Evolutionary conservation across 2,113 vertebrate genomes (phyloP).

Genomic region (human): GRCh38 chr1:242402001-242402500

Average conservation of each 20-base stretch:
- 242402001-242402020: not conserved
- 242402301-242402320: not conserved
- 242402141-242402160: conserved; percentile 41
- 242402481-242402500: not conserved
- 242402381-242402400: conserved; percentile 32
- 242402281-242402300: not conserved
- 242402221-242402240: conserved; percentile 36
- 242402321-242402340: not conserved
- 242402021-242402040: not conserved
- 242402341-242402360: conserved; percentile 18
- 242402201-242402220: conserved; percentile 51
- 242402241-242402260: conserved; percentile 22
- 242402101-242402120: conserved; percentile 40
- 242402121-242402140: not conserved
- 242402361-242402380: conserved; percentile 2
- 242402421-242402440: not conserved
- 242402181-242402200: not conserved
- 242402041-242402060: not conserved
- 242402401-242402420: not conserved
- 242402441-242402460: not conserved
- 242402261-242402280: conserved; percentile 35
- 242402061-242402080: not conserved
- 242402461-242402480: conserved; percentile 27
- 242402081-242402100: not conserved
- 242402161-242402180: conserved; percentile 17